Percentiles rank a stretch among this genome's conserved stretches.
These are phyloP conservation scores for Bimastos eiseni DNA, from an alignment of 2,888 invertebrate species.

Conservation along the genomic window DNA sequence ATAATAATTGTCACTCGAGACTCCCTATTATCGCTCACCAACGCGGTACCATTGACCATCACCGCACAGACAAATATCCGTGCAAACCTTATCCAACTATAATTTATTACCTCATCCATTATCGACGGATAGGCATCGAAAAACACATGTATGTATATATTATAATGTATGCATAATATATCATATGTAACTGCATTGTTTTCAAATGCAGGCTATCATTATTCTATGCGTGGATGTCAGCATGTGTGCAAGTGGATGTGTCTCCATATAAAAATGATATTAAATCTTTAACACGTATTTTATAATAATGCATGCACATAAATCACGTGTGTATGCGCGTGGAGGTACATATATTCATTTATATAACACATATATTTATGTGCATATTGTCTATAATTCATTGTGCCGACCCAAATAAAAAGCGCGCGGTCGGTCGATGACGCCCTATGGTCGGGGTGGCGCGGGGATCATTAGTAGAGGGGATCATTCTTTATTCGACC, in stretches of 20 bases:
- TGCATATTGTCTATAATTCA: background rate
- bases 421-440: background rate
- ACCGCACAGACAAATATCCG: background rate
- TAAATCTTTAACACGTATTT: background rate
- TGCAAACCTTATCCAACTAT: no score
- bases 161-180: no score
- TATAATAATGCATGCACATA: background rate
- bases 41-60: background rate
- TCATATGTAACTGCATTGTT: background rate
- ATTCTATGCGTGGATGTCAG: no score
- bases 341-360: background rate
- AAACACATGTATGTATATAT: background rate
- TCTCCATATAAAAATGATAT: background rate
- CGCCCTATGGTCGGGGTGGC: background rate
- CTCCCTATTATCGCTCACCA: background rate
- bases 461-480: background rate
- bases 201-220: background rate
- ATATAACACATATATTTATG: background rate
- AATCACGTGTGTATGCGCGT: background rate
- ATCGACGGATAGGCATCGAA: background rate
- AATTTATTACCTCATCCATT: background rate
- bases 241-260: no score
- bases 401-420: background rate
- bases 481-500: background rate
- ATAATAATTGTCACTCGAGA: slow-evolving; percentile 13